Evolutionary conservation across 2,113 vertebrate genomes (phyloP).

Genomic region (Crotalus tigris): DNA sequence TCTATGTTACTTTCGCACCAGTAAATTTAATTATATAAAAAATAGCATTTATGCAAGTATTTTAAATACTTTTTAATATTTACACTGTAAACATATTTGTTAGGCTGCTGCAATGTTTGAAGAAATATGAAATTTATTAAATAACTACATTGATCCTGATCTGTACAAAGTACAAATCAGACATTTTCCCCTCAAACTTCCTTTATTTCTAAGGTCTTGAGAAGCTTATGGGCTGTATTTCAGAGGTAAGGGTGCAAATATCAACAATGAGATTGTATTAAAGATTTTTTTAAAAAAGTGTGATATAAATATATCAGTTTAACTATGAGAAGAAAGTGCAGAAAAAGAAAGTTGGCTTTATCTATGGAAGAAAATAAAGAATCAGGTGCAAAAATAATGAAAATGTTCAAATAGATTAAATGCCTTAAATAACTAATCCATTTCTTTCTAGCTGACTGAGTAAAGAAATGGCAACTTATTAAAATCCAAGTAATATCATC

Average conservation of each 20-base stretch:
- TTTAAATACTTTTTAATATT: not conserved
- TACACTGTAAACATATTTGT: not conserved
- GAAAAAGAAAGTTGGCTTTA: constrained; percentile 24
- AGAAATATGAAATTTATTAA: not conserved
- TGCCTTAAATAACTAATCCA: constrained; percentile 37
- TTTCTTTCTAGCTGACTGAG: constrained; percentile 48
- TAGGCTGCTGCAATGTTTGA: not conserved
- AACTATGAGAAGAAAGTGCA: constrained; percentile 18
- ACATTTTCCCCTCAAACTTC: not conserved
- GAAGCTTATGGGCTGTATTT: not conserved
- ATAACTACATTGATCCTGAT: not conserved
- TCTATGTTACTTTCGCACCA: not conserved
- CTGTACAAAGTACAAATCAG: not conserved
- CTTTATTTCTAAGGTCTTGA: not conserved
- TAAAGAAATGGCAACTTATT: constrained; percentile 49
- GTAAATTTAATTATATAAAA: not conserved
- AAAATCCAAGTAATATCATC: constrained; percentile 32
- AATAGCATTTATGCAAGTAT: not conserved
- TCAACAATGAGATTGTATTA: constrained; percentile 18
- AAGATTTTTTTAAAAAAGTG: constrained; percentile 27
- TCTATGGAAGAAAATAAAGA: constrained; percentile 41
- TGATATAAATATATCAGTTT: constrained; percentile 44
- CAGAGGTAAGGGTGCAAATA: not conserved
- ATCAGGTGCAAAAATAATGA: constrained; percentile 41
- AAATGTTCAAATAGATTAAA: constrained; percentile 26